These are phyloP conservation scores for Catocala fraxini DNA, from an alignment of 2,888 invertebrate genomes.

Conservation along the genomic window DNA sequence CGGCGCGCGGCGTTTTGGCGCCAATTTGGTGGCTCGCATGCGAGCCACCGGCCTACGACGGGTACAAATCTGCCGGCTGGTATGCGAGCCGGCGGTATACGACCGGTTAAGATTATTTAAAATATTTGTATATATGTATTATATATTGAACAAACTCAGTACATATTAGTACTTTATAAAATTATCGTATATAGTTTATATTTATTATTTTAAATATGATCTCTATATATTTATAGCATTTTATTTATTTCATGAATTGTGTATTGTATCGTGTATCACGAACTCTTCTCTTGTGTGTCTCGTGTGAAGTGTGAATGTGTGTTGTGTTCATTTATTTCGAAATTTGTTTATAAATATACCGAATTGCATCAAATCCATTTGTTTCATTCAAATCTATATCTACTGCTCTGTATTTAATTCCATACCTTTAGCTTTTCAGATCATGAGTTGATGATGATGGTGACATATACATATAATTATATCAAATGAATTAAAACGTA, in stretches of 20 bases:
- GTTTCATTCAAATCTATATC: conserved; percentile 18
- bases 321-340: conserved; percentile 55
- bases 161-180: conserved; percentile 25
- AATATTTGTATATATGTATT: conserved; percentile 4
- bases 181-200: conserved; percentile 27
- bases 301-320: conserved; percentile 50
- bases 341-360: conserved; percentile 50
- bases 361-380: conserved; percentile 33
- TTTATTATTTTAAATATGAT: conserved; percentile 41
- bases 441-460: too few relatives aligned
- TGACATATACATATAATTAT: too few relatives aligned
- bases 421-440: too few relatives aligned
- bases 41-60: too few relatives aligned
- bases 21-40: too few relatives aligned
- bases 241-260: conserved; percentile 40
- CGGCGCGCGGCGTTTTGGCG: too few relatives aligned
- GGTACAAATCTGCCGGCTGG: too few relatives aligned
- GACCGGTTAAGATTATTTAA: conserved; percentile 8
- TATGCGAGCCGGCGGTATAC: too few relatives aligned
- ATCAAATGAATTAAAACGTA: too few relatives aligned
- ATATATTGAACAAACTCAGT: background rate
- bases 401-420: too few relatives aligned
- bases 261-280: conserved; percentile 69
- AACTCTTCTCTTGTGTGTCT: conserved; percentile 53
- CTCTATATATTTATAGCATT: conserved; percentile 45